Base-by-base conservation (phyloP, 2,797 vertebrate genomes). In the Argya squamiceps region DNA sequence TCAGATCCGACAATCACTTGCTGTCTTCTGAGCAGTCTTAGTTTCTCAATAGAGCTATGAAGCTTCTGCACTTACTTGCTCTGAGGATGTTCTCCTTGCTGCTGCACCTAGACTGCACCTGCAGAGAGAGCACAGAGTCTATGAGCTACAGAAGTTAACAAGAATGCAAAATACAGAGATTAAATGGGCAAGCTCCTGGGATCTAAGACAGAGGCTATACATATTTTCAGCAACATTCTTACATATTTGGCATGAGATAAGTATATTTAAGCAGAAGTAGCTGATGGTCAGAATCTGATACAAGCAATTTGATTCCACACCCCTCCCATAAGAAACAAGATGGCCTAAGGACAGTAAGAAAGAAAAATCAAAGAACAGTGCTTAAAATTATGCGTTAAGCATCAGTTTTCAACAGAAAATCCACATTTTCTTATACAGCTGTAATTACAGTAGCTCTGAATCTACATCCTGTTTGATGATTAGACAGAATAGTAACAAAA, bases 61-160 rank as follows among this genome's bases (percentile, higher is more conserved):
- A 75, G 71, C 84, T 77, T 88, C 83, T 83, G 86, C 94, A 99
- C 99, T 99, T 98, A 99, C 99, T 99, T 97, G 99, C 99, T 99
- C 99, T 99, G 96, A 99, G 98, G 97, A 99, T 99, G 97, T 99
- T 99, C 98, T 99, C 99, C 96, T 99, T 99, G 98, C 99, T 99
- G 98, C 99, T 99, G 98, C 99, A 99, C 97, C 99, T 98, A 78
- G 99, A 99, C 98, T 99, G 99, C 96, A 99, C 99, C 99, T 99
- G 98, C 90, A 98, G 97, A 98, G 94, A 98, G 87, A 98, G 97
- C 77, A 98, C 74, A 97, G 43, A 95, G 79, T 88, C 94, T 97
- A 87, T 98, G 93, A 98, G 97, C 94, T 96, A 96, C 91, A 93
- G 97, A 89, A 97, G 34, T 89, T 86, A 95, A 97, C 79, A 94